Evolutionary conservation across 2,113 vertebrate species (phyloP), one percentile per base, ranked within the genome.

Genomic region (Hippocampus comes): DNA sequence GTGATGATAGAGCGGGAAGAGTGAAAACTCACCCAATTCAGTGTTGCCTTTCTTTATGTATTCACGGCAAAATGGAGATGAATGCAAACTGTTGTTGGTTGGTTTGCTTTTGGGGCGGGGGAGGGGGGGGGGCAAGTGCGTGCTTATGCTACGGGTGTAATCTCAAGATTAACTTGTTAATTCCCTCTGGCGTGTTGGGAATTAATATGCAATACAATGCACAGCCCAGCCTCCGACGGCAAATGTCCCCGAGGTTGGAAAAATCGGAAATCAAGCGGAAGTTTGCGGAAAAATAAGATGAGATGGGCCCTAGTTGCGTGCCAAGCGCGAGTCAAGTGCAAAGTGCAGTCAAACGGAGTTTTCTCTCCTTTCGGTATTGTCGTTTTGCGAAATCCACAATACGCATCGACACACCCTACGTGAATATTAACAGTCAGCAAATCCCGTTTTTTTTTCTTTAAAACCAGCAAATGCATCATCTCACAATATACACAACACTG

Each of bases 1-100:
- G 77, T 78, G 53, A 41, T 77, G 80, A 86, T 42, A 48, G 30
- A 68, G 71, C 73, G 51, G 55, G 77, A 79, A 76, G 70, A 70
- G 63, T 48, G 71, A 67, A 72, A 82, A 70, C 78, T 14, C 11
- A n/a, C 8, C 11, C 9, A 46, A 46, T 43, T 49, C 65, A 23
- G 25, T 30, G 68, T 20, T 60, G 71, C 51, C 10, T 75, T 73
- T 43, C 60, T 63, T 20, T 17, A 20, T 43, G 46, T 34, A 71
- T 65, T 66, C 57, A 11, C 43, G 57, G 30, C 0, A 68, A 57
- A 69, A 72, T n/a, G 30, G 12, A 2, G 3, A 61, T 38, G 49
- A 65, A 76, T 25, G 15, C n/a, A 49, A 68, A 64, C 34, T 64
- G 51, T 70, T 53, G 14, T 56, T n/a, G 21, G 20, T 21, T 38